Conservation (phyloP, 2,797 vertebrate genomes). For the Clamator glandarius region DNA sequence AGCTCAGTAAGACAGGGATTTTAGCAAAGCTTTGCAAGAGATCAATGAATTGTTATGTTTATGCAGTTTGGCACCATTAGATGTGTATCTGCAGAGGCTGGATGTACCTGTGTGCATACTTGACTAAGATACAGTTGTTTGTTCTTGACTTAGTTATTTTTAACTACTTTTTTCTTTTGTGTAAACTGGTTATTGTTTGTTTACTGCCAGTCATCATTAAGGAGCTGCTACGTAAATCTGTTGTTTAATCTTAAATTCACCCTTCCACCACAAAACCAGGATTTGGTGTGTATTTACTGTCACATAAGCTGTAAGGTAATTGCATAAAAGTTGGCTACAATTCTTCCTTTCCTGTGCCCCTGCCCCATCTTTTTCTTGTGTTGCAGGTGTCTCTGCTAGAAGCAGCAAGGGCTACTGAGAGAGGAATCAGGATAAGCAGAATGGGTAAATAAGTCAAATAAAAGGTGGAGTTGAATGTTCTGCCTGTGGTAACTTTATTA, state of each 20-base stretch:
- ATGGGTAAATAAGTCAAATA: not conserved
- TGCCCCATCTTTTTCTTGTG: not conserved
- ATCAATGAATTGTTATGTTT: not conserved
- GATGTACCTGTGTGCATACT: not conserved
- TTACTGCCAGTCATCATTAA: not conserved
- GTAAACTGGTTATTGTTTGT: not conserved
- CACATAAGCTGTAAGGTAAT: not conserved
- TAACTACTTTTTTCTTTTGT: not conserved
- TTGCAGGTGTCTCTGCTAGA: not conserved
- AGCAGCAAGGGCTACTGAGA: not conserved
- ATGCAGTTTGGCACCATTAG: not conserved
- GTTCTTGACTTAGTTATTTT: not conserved
- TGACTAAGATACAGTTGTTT: not conserved
- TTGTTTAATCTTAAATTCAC: not conserved
- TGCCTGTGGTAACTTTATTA: conserved; percentile 16
- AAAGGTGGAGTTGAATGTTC: not conserved
- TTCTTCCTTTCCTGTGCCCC: not conserved
- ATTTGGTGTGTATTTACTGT: not conserved
- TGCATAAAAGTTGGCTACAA: not conserved
- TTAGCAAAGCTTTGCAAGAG: not conserved
- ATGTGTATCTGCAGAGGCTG: not conserved
- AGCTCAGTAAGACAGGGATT: not conserved
- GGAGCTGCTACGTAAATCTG: not conserved
- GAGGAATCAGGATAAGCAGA: not conserved
- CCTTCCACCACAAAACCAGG: not conserved